These are phyloP conservation scores for Chiridota heheva DNA, from an alignment of 35 echinoderm and acorn worm genomes.

Conservation along the genomic window DNA sequence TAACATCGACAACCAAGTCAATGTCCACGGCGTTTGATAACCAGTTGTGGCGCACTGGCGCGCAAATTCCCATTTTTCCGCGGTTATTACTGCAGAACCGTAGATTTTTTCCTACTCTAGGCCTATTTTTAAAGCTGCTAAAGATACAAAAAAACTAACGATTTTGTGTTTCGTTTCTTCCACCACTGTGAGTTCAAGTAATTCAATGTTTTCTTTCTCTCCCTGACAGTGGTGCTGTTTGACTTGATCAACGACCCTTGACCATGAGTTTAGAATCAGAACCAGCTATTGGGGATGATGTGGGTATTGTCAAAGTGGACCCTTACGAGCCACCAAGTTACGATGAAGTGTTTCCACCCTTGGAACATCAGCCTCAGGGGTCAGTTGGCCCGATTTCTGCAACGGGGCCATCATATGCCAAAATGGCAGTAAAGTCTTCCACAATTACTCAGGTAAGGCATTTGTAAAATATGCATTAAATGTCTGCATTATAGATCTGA, in stretches of 20 bases:
- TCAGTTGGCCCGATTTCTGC: background rate
- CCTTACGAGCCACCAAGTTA: slow-evolving; percentile 92
- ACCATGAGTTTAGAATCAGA: slow-evolving; percentile 88
- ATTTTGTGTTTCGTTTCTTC: too few species aligned
- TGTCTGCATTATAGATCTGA: background rate
- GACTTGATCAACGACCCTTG: slow-evolving; percentile 78
- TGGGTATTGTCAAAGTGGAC: slow-evolving; percentile 58
- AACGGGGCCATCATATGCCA: slow-evolving; percentile 81
- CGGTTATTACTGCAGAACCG: too few species aligned
- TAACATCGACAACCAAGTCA: too few species aligned
- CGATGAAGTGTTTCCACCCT: slow-evolving; percentile 92
- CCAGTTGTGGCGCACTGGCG: too few species aligned
- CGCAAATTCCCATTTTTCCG: too few species aligned
- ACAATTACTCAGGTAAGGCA: slow-evolving; percentile 90
- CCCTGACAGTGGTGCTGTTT: slow-evolving; percentile 70
- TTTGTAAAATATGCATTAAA: slow-evolving; percentile 18
- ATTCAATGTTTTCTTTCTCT: slow-evolving; percentile 24
- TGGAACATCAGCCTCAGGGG: slow-evolving; percentile 42
- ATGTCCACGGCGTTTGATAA: too few species aligned
- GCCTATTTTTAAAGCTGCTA: too few species aligned
- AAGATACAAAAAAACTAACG: too few species aligned
- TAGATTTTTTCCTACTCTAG: too few species aligned
- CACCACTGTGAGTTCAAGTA: too few species aligned
- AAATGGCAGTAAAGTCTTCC: slow-evolving; percentile 99
- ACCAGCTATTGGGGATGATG: slow-evolving; percentile 37